Evolutionary conservation across 1,140 invertebrate species (phyloP).

Genomic region (Aplysia californica): DNA sequence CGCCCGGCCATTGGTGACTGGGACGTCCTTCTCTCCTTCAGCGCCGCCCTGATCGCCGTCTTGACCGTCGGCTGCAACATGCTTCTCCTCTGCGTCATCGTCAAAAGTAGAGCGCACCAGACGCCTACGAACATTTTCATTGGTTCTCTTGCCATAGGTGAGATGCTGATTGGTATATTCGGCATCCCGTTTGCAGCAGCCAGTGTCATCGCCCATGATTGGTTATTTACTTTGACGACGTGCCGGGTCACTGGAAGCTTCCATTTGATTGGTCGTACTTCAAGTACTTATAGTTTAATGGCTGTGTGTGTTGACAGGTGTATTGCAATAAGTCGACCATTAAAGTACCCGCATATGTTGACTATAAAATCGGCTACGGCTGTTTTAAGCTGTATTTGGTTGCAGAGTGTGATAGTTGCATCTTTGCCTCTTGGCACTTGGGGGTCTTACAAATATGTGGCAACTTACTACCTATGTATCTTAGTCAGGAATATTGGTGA

Average conservation of each 20-base stretch:
- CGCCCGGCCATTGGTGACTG: background rate
- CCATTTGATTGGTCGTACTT: slow-evolving; percentile 26
- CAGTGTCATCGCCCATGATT: background rate
- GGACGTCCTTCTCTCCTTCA: slow-evolving; percentile 4
- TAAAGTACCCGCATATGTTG: slow-evolving; percentile 35
- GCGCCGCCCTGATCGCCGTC: slow-evolving; percentile 24
- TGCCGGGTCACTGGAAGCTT: slow-evolving; percentile 29
- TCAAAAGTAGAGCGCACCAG: slow-evolving; percentile 26
- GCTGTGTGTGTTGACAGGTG: slow-evolving; percentile 36
- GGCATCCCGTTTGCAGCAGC: slow-evolving; percentile 31
- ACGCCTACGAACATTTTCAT: slow-evolving; percentile 43
- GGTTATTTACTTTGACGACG: slow-evolving; percentile 15
- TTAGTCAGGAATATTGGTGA: background rate
- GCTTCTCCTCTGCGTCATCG: slow-evolving; percentile 33
- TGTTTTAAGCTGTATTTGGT: slow-evolving; percentile 26
- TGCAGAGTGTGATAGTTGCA: slow-evolving; percentile 16
- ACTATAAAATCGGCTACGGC: background rate
- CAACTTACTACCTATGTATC: slow-evolving; percentile 17
- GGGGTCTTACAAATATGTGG: slow-evolving; percentile 18
- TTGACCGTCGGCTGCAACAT: slow-evolving; percentile 29
- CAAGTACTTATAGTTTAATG: slow-evolving; percentile 31
- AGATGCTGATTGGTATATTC: slow-evolving; percentile 30
- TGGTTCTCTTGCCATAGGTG: slow-evolving; percentile 30
- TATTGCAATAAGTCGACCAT: slow-evolving; percentile 35
- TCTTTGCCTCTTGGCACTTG: slow-evolving; percentile 18